Evolutionary conservation across 2,113 vertebrate genomes (phyloP).

Genomic region (Muntiacus reevesi): DNA sequence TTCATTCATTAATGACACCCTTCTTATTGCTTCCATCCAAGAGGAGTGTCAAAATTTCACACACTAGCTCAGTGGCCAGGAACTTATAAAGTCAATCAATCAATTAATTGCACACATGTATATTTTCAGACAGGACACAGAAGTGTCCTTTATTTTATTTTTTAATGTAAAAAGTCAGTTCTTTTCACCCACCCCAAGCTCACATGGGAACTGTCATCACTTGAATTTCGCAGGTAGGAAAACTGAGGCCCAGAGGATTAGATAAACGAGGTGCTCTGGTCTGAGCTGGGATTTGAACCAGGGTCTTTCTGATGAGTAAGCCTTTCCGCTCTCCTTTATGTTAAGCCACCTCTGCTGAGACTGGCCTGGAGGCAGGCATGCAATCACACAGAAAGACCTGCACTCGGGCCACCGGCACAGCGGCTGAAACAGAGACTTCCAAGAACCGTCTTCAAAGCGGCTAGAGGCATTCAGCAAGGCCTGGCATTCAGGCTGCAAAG

Average conservation of each 20-base stretch:
- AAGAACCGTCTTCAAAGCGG: constrained; percentile 90
- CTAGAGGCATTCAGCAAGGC: constrained; percentile 85
- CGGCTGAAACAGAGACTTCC: constrained; percentile 84
- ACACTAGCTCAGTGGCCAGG: not conserved
- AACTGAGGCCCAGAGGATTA: constrained; percentile 13
- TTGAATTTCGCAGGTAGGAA: not conserved
- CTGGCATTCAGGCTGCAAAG: constrained; percentile 85
- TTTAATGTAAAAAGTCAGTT: not conserved
- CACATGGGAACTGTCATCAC: fast-evolving
- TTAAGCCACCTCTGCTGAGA: not conserved
- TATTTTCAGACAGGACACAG: not conserved
- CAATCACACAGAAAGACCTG: constrained; percentile 80
- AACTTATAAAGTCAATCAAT: not conserved
- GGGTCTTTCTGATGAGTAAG: not conserved
- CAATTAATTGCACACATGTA: not conserved
- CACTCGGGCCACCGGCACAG: constrained; percentile 85
- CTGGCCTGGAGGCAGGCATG: constrained; percentile 71
- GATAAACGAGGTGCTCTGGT: not conserved
- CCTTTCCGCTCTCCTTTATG: not conserved
- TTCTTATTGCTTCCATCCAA: not conserved
- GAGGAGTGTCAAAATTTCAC: not conserved
- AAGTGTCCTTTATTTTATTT: not conserved
- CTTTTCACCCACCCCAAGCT: fast-evolving
- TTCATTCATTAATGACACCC: not conserved
- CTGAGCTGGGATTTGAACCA: constrained; percentile 51